Percentiles rank a stretch among this genome's conserved stretches.
phyloP scores from a whole-genome alignment of 2,113 vertebrate genomes.

The Alosa alosa region DNA sequence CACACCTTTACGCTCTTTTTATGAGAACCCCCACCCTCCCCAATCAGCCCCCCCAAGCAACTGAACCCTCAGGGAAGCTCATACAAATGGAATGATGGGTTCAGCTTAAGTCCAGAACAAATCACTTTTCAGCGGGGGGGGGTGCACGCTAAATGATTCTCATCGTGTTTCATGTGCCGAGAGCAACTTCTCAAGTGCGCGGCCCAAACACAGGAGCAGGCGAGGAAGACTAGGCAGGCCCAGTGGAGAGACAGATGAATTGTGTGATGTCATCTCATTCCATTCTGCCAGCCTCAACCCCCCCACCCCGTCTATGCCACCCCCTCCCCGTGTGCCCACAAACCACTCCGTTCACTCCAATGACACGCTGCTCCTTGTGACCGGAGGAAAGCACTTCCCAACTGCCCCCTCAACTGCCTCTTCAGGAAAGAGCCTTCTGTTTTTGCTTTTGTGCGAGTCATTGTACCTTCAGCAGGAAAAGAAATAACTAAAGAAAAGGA shows the following conservation, averaged over 20 bases:
- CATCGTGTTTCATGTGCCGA: background rate
- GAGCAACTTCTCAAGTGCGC: background rate
- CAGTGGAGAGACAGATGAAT: background rate
- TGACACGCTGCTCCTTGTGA: background rate
- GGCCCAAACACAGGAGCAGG: background rate
- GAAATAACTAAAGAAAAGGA: background rate
- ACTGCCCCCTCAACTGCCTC: background rate
- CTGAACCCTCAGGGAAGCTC: background rate
- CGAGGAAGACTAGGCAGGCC: background rate
- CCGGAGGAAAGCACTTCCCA: background rate
- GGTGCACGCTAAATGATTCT: background rate
- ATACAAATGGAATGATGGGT: background rate
- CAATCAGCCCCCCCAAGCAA: background rate
- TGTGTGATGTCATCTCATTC: background rate
- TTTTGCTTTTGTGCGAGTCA: background rate
- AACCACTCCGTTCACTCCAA: background rate
- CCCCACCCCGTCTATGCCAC: background rate
- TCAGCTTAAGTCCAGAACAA: constrained; percentile 7
- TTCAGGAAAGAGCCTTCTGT: background rate
- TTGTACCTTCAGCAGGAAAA: background rate
- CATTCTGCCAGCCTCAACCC: background rate
- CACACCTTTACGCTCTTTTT: background rate
- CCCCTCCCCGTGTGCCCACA: background rate
- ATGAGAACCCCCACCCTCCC: background rate
- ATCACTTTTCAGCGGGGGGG: background rate